Percentiles rank a stretch among this genome's conserved stretches.
Evolutionary conservation across 2,888 invertebrate species (phyloP).

Genomic region (Phrixothrix hirtus): DNA sequence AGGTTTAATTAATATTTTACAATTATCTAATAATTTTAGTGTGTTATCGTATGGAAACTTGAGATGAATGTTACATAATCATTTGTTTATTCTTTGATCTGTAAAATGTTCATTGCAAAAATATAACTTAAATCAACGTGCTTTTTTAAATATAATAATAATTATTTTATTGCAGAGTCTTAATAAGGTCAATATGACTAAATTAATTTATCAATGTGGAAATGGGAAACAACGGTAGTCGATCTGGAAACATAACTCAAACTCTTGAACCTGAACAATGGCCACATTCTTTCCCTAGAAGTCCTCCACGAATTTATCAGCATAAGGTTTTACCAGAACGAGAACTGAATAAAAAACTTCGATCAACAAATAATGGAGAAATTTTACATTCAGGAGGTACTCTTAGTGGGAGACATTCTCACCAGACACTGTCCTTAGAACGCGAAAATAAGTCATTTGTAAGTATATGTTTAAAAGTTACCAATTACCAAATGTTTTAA

Average conservation of each 20-base stretch:
- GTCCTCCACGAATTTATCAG: slow-evolving; percentile 41
- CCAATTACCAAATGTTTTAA: too few relatives aligned
- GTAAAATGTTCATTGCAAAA: too few relatives aligned
- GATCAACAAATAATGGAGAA: slow-evolving; percentile 81
- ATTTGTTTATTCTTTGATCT: too few relatives aligned
- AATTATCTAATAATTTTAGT: too few relatives aligned
- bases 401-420: slow-evolving; percentile 67
- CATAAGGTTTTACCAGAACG: slow-evolving; percentile 69
- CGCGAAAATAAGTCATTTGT: slow-evolving; percentile 24
- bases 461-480: too few relatives aligned
- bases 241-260: slow-evolving; percentile 45
- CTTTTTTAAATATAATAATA: too few relatives aligned
- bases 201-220: slow-evolving; percentile 15
- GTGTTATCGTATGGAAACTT: too few relatives aligned
- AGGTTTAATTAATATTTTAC: too few relatives aligned
- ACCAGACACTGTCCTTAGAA: slow-evolving; percentile 22
- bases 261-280: slow-evolving; percentile 41
- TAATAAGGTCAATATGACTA: slow-evolving; percentile 23
- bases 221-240: slow-evolving; percentile 56
- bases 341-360: slow-evolving; percentile 64
- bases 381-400: slow-evolving; percentile 83
- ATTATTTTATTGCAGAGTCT: not conserved
- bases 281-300: slow-evolving; percentile 49
- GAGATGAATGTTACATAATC: too few relatives aligned
- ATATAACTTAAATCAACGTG: too few relatives aligned